Percentiles rank a stretch among this genome's conserved stretches.
Conservation (phyloP, 2,888 invertebrate species). For the Drosophila formosana region DNA sequence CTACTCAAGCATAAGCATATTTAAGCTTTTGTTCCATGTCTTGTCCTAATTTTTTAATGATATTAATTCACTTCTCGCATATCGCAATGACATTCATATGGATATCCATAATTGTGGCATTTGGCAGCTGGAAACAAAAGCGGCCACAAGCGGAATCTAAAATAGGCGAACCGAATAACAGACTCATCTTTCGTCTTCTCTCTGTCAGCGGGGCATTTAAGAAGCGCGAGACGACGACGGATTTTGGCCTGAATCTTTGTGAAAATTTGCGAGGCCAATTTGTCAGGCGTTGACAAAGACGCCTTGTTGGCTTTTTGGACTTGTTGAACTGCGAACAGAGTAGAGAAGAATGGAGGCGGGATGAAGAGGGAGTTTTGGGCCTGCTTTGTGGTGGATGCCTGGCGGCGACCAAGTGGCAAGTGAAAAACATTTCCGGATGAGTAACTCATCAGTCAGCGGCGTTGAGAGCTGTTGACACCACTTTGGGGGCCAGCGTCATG, state of each 20-base stretch:
- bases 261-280: constrained; percentile 62
- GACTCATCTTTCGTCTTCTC: not conserved
- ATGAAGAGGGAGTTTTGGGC: not conserved
- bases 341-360: not conserved
- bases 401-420: constrained; percentile 50
- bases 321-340: not conserved
- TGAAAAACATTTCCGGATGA: constrained; percentile 82
- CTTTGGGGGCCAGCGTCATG: constrained; percentile 79
- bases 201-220: not conserved
- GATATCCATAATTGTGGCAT: constrained; percentile 4
- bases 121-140: constrained; percentile 18
- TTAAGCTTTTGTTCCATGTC: not conserved
- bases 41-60: not conserved
- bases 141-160: constrained; percentile 17
- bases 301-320: constrained; percentile 63
- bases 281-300: constrained; percentile 79
- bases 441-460: constrained; percentile 78
- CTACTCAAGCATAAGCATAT: not conserved
- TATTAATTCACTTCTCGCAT: not conserved
- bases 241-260: constrained; percentile 26
- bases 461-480: constrained; percentile 79
- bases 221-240: not conserved
- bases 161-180: constrained; percentile 13
- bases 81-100: not conserved
- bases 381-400: constrained; percentile 49